Percentiles rank a stretch among this genome's conserved stretches.
phyloP scores from a whole-genome alignment of 2,797 vertebrate species.

The Choloepus didactylus region DNA sequence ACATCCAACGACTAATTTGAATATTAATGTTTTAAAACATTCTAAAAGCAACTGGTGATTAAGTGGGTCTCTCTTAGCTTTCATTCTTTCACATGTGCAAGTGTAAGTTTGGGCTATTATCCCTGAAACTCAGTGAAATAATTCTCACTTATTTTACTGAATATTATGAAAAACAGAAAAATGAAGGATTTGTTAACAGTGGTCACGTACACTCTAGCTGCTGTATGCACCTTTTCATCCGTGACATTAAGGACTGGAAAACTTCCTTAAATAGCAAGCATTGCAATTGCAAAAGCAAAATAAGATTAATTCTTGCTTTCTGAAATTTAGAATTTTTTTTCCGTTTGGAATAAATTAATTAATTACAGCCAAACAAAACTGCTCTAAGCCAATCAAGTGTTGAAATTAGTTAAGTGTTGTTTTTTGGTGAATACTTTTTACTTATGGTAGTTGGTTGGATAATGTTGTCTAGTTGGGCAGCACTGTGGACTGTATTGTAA shows the following conservation, averaged over 20 bases:
- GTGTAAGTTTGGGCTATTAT: neutral
- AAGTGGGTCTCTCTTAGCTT: neutral
- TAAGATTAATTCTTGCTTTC: neutral
- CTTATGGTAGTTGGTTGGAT: neutral
- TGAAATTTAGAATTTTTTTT: neutral
- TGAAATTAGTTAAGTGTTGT: neutral
- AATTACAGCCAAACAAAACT: neutral
- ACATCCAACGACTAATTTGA: neutral
- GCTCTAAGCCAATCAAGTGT: neutral
- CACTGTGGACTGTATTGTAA: neutral
- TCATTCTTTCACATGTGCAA: neutral
- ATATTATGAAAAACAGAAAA: neutral
- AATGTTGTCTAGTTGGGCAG: neutral
- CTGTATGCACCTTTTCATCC: neutral
- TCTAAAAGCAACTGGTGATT: neutral
- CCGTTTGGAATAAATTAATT: neutral
- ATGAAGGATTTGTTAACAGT: neutral
- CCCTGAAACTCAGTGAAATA: neutral
- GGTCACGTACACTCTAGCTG: neutral
- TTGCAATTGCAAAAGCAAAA: neutral
- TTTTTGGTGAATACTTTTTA: neutral
- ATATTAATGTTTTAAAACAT: neutral
- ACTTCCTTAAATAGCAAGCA: neutral
- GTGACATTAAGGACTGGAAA: neutral
- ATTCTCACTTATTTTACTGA: constrained; percentile 10